Base-by-base conservation (phyloP, 2,797 vertebrate species). In the Sebastes nivosus region DNA sequence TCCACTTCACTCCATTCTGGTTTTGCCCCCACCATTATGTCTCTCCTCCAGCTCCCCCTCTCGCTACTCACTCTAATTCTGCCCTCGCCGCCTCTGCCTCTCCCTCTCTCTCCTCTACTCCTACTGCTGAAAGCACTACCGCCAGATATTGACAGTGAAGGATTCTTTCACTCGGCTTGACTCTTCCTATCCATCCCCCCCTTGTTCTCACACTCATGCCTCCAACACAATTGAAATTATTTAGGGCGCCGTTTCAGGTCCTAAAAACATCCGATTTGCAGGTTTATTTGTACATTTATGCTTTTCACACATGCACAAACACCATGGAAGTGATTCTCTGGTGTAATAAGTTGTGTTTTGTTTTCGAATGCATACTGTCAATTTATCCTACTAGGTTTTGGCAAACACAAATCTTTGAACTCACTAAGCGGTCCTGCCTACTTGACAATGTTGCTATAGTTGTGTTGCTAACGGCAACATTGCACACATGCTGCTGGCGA, bases 121-220 rank as follows among this genome's bases (percentile, higher is more conserved):
- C 72, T 78, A 14, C 83, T 46, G 79, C 85, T 86, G 72, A 89
- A 86, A 91, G 77, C 83, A 79, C 75, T 38, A 63, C 79, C 46
- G 50, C 72, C 75, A 79, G 77, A 76, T 92, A 89, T 86, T 84
- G 88, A 91, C 87, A 85, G 77, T 88, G 84, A 92, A 91, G 87
- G 83, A 88, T 93, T 92, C 85, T 88, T 88, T 90, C 79, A 60
- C 77, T 85, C 85, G 32, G 83, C 84, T 89, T 84, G 83, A 88
- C 84, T 90, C 86, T 83, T 69, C 85, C 75, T 72, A 84, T 80
- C 75, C 72, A 36, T 55, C 42, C 42, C 67, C 67, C 68, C 59
- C 72, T 81, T 75, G 68, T 85, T 82, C 84, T 82, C 80, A 73
- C 72, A 66, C 80, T 80, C 61, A 25, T 70, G 81, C 68, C 68